phyloP scores from a whole-genome alignment of 2,888 invertebrate species.

The Lacanobia oleracea region DNA sequence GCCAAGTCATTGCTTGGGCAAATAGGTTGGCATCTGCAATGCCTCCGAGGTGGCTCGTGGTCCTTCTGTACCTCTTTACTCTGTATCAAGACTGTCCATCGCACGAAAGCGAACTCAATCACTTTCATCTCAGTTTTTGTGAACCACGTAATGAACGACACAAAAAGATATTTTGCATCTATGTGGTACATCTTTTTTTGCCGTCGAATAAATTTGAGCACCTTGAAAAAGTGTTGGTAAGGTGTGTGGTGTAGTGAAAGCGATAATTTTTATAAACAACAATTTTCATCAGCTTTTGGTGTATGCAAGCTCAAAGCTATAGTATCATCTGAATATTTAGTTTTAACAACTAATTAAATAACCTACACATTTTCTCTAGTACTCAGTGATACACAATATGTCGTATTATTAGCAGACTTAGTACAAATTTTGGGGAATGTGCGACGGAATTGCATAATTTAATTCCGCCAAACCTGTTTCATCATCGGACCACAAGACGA shows the following conservation, averaged over 20 bases:
- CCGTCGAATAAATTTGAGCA: conserved; percentile 77
- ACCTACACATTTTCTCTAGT: neutral
- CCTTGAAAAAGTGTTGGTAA: conserved; percentile 71
- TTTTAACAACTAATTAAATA: no score
- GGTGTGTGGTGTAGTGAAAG: conserved; percentile 66
- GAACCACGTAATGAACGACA: conserved; percentile 81
- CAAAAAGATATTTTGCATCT: conserved; percentile 87
- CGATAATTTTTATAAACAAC: conserved; percentile 35
- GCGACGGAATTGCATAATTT: no score
- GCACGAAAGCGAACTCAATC: conserved; percentile 85
- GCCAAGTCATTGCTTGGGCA: neutral
- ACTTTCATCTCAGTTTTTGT: conserved; percentile 86
- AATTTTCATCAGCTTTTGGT: neutral
- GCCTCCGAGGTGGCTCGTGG: neutral
- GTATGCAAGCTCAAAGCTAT: neutral
- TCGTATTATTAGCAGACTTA: no score
- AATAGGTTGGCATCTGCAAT: neutral
- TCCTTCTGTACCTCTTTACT: conserved; percentile 36
- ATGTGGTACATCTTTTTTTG: conserved; percentile 86
- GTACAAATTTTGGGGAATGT: no score
- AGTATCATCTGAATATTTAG: neutral
- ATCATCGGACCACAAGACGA: no score
- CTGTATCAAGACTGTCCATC: conserved; percentile 58
- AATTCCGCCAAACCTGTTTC: no score
- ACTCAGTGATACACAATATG: no score